Base-by-base conservation (phyloP, 2,113 vertebrate genomes). In the Variabilichromis moorii region DNA sequence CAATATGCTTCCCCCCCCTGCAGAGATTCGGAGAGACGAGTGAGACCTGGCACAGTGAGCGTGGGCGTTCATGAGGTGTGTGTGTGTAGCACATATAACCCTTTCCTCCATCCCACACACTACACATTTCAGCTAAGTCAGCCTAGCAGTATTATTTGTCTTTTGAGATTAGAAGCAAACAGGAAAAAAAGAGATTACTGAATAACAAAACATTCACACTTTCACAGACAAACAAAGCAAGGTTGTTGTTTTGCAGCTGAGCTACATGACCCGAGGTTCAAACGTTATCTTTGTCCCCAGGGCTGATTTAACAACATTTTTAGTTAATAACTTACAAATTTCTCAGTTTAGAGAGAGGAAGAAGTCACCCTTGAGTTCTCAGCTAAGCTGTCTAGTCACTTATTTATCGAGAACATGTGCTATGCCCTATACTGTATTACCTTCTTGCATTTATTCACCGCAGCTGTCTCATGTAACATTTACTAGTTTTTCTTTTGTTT, bases 281-380 rank as follows among this genome's bases (percentile, higher is more conserved):
- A 24, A 47, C 10, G 9, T 14, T 17, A 88, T 53, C 85, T 91
- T 79, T 81, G 80, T 8, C 37, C 82, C 33, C 59, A 17, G 45
- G 24, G 11, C 6, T 12, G 24, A 59, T 16, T 79, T 2, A 71
- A 54, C 55, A 86, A 33, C 53, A 11, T 12, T 14, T 86, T 33
- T 37, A 35, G 88, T 90, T 89, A 89, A 93, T 93, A 90, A 73
- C 9, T 89, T 8, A 91, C 71, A 76, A 1, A 76, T 86, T 81
- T 88, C 17, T 4, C 13, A 21, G 21, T 68, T 54, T 47, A 24
- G 12, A 76, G 24, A 76, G 42, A 1, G 1, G 42, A 47, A 31
- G 42, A 2, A 28, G 42, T 47, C 71, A 28, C 21, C 21, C 13
- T 17, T 17, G 3, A 45, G 40, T 73, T 45, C 68, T 73, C 40